phyloP scores from a whole-genome alignment of 1,140 invertebrate species.

The Cataglyphis hispanica region DNA sequence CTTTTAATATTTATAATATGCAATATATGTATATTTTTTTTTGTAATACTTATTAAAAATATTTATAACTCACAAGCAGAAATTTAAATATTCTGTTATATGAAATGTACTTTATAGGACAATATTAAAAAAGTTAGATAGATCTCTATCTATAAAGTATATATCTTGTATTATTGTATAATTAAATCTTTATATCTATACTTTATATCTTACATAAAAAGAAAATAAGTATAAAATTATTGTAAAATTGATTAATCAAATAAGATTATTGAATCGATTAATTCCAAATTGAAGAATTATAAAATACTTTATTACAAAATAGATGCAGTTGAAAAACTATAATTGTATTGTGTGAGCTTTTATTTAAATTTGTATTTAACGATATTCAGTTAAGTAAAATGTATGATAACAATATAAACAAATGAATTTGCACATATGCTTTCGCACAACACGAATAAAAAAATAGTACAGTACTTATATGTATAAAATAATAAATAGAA shows the following conservation, averaged over 20 bases:
- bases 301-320: background rate
- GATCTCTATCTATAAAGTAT: background rate
- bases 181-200: background rate
- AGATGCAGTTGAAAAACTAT: background rate
- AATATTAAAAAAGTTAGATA: slow-evolving; percentile 21
- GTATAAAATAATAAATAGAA: slow-evolving; percentile 2
- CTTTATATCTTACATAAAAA: background rate
- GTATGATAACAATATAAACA: background rate
- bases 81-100: slow-evolving; percentile 12
- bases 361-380: slow-evolving; percentile 5
- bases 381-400: background rate
- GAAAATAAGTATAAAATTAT: background rate
- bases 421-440: background rate
- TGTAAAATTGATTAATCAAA: background rate
- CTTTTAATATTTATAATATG: background rate
- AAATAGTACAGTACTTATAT: slow-evolving; percentile 19
- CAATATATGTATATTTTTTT: background rate
- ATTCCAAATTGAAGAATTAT: background rate
- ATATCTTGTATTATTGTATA: slow-evolving; percentile 15
- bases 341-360: background rate
- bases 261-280: slow-evolving; percentile 1
- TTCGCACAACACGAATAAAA: background rate
- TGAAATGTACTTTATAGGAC: background rate
- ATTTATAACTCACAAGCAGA: background rate
- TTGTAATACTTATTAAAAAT: background rate